Percentiles rank a stretch among this genome's conserved stretches.
These are phyloP conservation scores for Parazoanthus swiftii DNA, from an alignment of 92 coral and sea anemone species.

Conservation along the genomic window DNA sequence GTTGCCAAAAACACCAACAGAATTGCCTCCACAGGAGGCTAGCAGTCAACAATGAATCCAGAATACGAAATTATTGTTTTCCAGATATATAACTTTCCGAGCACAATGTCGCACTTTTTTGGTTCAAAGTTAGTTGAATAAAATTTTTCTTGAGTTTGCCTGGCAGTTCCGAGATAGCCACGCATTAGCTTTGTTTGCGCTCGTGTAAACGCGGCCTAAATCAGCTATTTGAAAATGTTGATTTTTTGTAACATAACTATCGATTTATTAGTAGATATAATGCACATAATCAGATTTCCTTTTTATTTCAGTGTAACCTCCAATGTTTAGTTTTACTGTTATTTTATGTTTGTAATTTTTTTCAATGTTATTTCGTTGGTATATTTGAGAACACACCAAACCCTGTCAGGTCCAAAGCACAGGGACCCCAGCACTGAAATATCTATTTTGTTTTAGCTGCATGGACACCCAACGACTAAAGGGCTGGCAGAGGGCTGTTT, in stretches of 20 bases:
- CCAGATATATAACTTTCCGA: neutral
- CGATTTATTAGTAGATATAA: no score
- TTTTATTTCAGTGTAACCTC: no score
- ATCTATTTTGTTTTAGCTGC: slow-evolving; percentile 55
- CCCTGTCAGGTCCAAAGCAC: neutral
- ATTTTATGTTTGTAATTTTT: no score
- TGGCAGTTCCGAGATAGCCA: neutral
- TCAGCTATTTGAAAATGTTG: neutral
- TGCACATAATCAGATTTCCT: no score
- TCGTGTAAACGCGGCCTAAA: neutral
- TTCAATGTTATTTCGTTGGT: no score
- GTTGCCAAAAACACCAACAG: no score
- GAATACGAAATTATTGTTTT: neutral
- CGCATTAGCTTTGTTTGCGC: neutral
- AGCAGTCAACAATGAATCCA: neutral
- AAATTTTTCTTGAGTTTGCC: no score
- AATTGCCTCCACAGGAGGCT: no score
- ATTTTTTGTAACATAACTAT: neutral
- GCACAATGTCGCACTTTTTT: no score
- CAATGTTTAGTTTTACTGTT: no score
- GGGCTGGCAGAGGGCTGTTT: slow-evolving; percentile 87
- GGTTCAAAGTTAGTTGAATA: neutral
- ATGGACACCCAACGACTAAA: slow-evolving; percentile 82
- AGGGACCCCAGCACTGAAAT: neutral
- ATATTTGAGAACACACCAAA: no score